Evolutionary conservation across 2,888 invertebrate genomes (phyloP).

Genomic region (Hypomecis atomaria): DNA sequence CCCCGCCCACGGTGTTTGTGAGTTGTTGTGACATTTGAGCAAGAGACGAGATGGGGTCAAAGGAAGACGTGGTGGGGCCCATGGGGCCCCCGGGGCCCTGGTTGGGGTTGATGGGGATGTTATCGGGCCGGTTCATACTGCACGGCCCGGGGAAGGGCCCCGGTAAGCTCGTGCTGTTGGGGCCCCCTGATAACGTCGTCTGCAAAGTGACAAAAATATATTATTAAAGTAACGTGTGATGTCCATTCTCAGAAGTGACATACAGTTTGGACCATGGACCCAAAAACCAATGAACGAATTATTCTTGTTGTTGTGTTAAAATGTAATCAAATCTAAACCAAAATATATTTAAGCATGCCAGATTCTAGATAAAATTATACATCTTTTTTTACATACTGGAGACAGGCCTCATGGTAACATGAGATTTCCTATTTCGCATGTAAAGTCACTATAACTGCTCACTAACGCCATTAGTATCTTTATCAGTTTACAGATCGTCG

Average conservation of each 20-base stretch:
- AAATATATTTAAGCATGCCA: too few relatives aligned
- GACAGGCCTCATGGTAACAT: too few relatives aligned
- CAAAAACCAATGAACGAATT: too few relatives aligned
- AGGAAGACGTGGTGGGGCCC: slow-evolving; percentile 85
- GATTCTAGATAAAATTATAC: too few relatives aligned
- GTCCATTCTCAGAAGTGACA: background rate
- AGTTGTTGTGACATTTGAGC: slow-evolving; percentile 98
- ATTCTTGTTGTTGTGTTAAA: too few relatives aligned
- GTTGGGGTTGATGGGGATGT: slow-evolving; percentile 79
- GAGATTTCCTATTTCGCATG: too few relatives aligned
- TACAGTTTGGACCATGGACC: too few relatives aligned
- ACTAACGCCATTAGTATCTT: too few relatives aligned
- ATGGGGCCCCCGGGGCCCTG: slow-evolving; percentile 84
- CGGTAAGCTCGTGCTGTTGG: slow-evolving; percentile 77
- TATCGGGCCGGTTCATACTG: slow-evolving; percentile 78
- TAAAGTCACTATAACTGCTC: too few relatives aligned
- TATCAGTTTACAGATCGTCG: too few relatives aligned
- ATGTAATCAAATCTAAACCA: too few relatives aligned
- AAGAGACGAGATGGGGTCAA: slow-evolving; percentile 96
- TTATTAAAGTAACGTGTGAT: background rate
- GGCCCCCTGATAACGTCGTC: slow-evolving; percentile 79
- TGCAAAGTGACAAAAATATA: slow-evolving; percentile 46
- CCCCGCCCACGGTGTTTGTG: slow-evolving; percentile 88
- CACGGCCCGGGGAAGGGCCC: slow-evolving; percentile 83
- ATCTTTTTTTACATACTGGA: too few relatives aligned